Base-by-base conservation (phyloP, 2,113 vertebrate genomes). In the Pheucticus melanocephalus region DNA sequence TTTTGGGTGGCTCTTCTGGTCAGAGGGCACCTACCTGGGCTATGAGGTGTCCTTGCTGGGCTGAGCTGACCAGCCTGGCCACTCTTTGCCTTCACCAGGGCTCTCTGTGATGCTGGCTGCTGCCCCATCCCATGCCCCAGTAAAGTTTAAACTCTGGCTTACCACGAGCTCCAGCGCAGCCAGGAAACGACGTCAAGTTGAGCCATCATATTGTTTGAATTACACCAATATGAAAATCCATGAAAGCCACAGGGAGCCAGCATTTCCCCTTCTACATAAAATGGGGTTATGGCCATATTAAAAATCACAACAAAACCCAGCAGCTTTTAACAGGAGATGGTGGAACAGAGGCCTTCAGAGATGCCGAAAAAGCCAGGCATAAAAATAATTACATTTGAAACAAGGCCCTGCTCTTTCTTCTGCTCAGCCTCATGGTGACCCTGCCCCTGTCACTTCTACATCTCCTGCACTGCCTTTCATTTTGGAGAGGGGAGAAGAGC, bases 191-290 rank as follows among this genome's bases (percentile, higher is more conserved):
- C 7, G 53, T 92, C 39, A 31, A 96, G 94, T 95, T 79, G 92
- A 97, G 96, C 86, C 84, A 70, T 97, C 97, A 95, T 97, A 83
- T 97, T 98, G 98, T 98, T 97, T 94, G 95, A 97, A 98, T 98
- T 97, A 98, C 80, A 92, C 83, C 93, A 90, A 84, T 97, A 97
- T 97, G 97, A 97, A 97, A 95, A 97, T 93, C 96, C 90, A 97
- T 92, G 97, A 97, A 97, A 97, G 87, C 97, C 97, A 95, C 48
- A 39, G 95, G 96, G 97, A 98, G 89, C 81, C 96, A 95, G 97
- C 83, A 76, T 97, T 98, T 97, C 87, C 95, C 94, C 93, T 95
- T 94, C 95, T 94, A 84, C 96, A 97, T 97, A 98, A 98, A 98
- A 94, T 47, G 59, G 70, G 96, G 97, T 98, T 98, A 97, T 42